Base-by-base conservation (phyloP, 2,113 vertebrate species). In the Syngnathus scovelli region DNA sequence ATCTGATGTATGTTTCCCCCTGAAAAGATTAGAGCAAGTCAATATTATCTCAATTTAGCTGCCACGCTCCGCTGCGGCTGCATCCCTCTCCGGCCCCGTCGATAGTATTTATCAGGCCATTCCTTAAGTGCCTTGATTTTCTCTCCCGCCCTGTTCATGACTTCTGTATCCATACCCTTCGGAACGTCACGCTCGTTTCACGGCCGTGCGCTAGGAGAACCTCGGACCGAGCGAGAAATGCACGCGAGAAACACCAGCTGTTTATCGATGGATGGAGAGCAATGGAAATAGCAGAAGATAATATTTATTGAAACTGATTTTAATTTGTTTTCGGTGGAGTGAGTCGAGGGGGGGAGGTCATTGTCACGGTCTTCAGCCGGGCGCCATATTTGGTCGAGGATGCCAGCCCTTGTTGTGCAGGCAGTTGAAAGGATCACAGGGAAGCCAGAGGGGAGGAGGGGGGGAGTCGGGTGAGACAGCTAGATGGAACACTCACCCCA, bases 21-120 rank as follows among this genome's bases (percentile, higher is more conserved):
- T 63, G 83, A 86, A 86, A 85, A 85, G 81, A 89, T 92, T 90
- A 87, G 82, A 88, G 87, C 89, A 90, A 92, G 92, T 95, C 93
- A 84, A 94, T 94, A 94, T 88, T 88, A 79, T 80, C 49, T 92
- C 93, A 94, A 93, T 95, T 93, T 94, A 93, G 92, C 90, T 83
- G 79, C 84, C 70, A 78, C 67, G 62, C 83, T 79, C 82, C 79
- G 78, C 87, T 76, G 88, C 80, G 84, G 70, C 79, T 82, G 82
- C 81, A 27, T 67, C 73, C 80, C 86, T 16, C 70, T 78, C 85
- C 86, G 86, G 86, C 88, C 90, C 89, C 89, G 90, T 93, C 91
- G 86, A 94, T 93, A 89, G 77, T 82, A 71, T 89, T 92, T 87
- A 87, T 81, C 78, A 79, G 69, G 70, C 73, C 82, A 81, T 84